Conservation (phyloP, 2,113 vertebrate species). For the Psilopogon haemacephalus region DNA sequence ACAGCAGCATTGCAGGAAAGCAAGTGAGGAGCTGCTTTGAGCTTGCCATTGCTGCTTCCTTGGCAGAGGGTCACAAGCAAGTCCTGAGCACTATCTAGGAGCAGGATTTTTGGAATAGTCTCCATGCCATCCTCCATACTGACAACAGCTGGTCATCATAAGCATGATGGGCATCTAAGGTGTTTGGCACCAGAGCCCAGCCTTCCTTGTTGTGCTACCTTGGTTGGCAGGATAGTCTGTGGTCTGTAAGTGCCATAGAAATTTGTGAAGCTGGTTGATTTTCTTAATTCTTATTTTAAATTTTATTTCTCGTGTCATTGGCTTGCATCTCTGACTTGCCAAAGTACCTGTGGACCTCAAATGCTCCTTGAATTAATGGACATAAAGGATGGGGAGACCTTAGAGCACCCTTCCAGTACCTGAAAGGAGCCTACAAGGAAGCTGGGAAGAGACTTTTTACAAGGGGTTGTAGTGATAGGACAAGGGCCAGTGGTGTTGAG, state of each 20-base stretch:
- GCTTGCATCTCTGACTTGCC: background rate
- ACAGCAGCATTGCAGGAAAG: background rate
- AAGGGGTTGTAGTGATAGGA: too few species aligned
- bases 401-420: too few species aligned
- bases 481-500: too few species aligned
- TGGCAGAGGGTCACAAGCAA: background rate
- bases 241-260: background rate
- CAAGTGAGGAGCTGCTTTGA: rapidly evolving
- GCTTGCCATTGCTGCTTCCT: background rate
- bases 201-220: background rate
- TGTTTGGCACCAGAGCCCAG: background rate
- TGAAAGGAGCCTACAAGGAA: too few species aligned
- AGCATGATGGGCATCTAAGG: background rate
- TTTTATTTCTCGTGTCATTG: background rate
- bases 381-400: too few species aligned
- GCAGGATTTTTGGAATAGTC: background rate
- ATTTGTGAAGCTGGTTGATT: background rate
- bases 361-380: background rate
- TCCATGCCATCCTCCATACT: background rate
- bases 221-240: background rate
- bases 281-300: background rate
- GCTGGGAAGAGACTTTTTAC: too few species aligned
- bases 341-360: background rate
- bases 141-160: background rate
- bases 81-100: background rate